A percentile compares a stretch with the other conserved stretches of the same genome.
These are phyloP conservation scores for Serrognathus titanus DNA, from an alignment of 2,888 invertebrate genomes.

Conservation along the genomic window DNA sequence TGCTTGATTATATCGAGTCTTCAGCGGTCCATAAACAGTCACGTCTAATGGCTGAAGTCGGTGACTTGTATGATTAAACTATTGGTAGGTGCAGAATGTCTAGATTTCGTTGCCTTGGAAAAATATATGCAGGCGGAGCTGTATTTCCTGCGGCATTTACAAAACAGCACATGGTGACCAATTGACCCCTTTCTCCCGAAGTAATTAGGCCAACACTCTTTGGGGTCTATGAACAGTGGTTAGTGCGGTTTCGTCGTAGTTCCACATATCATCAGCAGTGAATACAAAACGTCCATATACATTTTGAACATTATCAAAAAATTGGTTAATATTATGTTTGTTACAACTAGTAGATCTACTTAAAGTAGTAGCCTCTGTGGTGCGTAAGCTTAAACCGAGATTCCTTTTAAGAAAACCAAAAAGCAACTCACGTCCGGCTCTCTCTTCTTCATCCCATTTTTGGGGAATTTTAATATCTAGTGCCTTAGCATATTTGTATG, in stretches of 20 bases:
- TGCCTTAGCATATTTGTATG: background rate
- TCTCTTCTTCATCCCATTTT: background rate
- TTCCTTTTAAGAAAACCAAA: background rate
- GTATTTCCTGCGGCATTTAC: background rate
- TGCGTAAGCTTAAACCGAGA: background rate
- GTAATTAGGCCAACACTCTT: background rate
- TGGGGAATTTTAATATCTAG: background rate
- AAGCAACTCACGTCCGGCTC: background rate
- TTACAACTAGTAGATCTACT: background rate
- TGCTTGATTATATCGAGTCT: conserved; percentile 1
- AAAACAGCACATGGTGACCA: background rate
- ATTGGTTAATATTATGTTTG: background rate
- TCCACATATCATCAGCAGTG: background rate
- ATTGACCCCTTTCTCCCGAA: background rate
- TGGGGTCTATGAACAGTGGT: background rate
- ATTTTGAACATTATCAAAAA: background rate
- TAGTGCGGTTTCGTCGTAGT: background rate
- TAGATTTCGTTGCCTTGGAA: background rate
- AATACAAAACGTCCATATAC: background rate
- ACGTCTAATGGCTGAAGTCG: conserved; percentile 1
- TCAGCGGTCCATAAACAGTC: background rate
- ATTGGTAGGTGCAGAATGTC: background rate
- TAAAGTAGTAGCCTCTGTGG: background rate
- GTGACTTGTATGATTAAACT: background rate
- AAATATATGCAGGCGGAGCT: background rate